Evolutionary conservation across 1,140 invertebrate species (phyloP), one percentile per base, ranked within the genome.

Genomic region (Pachypsylla venusta): DNA sequence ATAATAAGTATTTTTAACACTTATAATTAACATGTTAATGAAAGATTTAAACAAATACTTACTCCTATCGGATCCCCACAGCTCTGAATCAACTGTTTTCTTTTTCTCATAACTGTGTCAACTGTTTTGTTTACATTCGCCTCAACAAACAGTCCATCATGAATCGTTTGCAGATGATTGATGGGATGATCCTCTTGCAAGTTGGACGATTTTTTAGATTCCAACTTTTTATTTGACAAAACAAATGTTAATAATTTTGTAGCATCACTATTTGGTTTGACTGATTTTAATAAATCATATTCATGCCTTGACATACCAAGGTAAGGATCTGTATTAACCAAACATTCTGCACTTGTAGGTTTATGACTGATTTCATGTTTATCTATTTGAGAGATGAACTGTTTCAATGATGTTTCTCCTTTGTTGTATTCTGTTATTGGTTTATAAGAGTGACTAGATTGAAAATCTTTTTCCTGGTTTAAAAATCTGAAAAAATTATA

Each of bases 231-330:
- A 54, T 54, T 57, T 4, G 39, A 54, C 22, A 64, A 55, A 20
- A 61, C 63, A 59, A 64, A 64, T 42, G 57, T n/a, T 25, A 61
- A 58, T n/a, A 64, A 48, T 56, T 58, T 60, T 13, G 63, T 63
- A 60, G 60, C 60, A 12, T 39, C 48, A 57, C 61, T 63, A 42
- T 64, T 61, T 14, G 63, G 63, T 57, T 64, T 64, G 0, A 63
- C 61, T 25, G 55, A 57, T 25, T 59, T 16, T n/a, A 59, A 57
- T 25, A 64, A 58, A 30, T 64, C 63, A 12, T 19, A 28, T 42
- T 62, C 54, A 35, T 62, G 61, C 13, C 63, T 25, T n/a, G 54
- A 60, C 35, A 64, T 24, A 53, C 59, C 48, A 25, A 59, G 55
- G 35, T 25, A 57, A 35, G 28, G 13, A 25, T 55, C 1, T 19